Percentiles rank a stretch among this genome's conserved stretches.
These are phyloP conservation scores for Formicarius rufipectus DNA, from an alignment of 2,113 vertebrate genomes.

Conservation along the genomic window DNA sequence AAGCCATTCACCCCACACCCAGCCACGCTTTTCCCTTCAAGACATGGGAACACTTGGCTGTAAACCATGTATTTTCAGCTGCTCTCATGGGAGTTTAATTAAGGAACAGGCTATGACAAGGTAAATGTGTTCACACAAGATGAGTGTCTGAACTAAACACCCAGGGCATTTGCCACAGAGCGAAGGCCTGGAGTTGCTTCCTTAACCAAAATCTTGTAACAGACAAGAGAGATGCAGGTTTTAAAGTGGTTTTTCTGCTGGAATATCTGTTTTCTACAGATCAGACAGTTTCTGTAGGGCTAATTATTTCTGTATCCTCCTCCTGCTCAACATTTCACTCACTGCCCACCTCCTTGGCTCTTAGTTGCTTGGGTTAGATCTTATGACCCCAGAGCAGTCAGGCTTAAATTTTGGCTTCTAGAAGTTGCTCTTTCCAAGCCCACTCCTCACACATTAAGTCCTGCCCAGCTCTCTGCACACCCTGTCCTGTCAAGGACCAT, in stretches of 20 bases:
- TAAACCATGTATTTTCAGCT: background rate
- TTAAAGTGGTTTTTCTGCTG: background rate
- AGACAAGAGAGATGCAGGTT: background rate
- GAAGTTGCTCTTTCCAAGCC: background rate
- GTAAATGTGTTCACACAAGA: conserved; percentile 31
- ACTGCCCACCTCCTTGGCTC: background rate
- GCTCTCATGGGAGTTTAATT: conserved; percentile 42
- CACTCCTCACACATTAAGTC: background rate
- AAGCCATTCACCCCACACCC: accelerated
- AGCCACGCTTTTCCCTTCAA: accelerated
- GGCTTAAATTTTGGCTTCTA: background rate
- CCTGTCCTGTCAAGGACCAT: background rate
- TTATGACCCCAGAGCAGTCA: accelerated
- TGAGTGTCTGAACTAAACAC: conserved; percentile 22
- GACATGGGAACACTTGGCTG: background rate
- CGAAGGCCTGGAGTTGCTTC: background rate
- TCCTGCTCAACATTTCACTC: background rate
- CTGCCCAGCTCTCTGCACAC: background rate
- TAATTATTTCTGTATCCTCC: background rate
- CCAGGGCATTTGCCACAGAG: background rate
- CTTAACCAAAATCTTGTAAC: background rate
- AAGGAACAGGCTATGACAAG: background rate
- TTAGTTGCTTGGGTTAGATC: background rate
- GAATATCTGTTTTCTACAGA: background rate
- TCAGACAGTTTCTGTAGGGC: background rate